phyloP scores from a whole-genome alignment of 2,888 invertebrate genomes.

The Fissipunctia ypsillon region DNA sequence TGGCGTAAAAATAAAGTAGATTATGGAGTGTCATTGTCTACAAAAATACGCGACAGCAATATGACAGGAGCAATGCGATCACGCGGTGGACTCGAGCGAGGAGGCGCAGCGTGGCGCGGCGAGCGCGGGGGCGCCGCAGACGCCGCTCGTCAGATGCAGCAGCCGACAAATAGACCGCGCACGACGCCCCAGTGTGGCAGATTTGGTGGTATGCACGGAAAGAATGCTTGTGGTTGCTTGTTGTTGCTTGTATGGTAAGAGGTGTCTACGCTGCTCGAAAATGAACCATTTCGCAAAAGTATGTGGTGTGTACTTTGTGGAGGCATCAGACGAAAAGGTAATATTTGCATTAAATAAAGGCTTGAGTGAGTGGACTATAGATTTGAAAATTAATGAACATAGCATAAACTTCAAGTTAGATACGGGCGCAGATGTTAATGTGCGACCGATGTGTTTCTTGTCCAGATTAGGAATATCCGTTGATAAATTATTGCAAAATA shows the following conservation, averaged over 20 bases:
- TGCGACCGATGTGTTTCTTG: not conserved
- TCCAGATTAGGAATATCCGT: not conserved
- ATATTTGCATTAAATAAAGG: not conserved
- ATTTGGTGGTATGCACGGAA: not conserved
- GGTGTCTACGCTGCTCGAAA: not conserved
- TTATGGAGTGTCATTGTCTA: not conserved
- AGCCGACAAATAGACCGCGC: not conserved
- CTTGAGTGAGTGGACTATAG: not conserved
- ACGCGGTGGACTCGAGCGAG: not conserved
- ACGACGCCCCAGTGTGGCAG: not conserved
- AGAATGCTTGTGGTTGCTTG: no score
- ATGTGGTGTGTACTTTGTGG: not conserved
- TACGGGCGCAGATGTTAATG: not conserved
- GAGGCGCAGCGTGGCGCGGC: not conserved
- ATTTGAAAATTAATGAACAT: conserved; percentile 1
- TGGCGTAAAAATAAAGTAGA: not conserved
- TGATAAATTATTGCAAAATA: not conserved
- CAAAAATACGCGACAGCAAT: not conserved
- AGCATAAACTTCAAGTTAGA: no score
- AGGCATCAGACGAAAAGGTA: not conserved
- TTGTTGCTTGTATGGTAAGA: not conserved
- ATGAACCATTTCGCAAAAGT: no score
- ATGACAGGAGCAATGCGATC: not conserved
- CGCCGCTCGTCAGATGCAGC: not conserved
- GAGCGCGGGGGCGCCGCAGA: not conserved